phyloP scores from a whole-genome alignment of 2,113 vertebrate genomes.

The Ovis aries region ARS-UI_Ramb_v3.0 NC_056057.1:28774501-28775000 shows the following conservation, averaged over 20 bases:
- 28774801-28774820: neutral
- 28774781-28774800: neutral
- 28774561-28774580: slow-evolving; percentile 55
- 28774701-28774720: neutral
- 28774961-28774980: neutral
- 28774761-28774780: neutral
- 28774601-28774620: slow-evolving; percentile 37
- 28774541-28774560: slow-evolving; percentile 38
- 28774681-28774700: neutral
- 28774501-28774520: neutral
- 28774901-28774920: neutral
- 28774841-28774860: neutral
- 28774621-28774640: neutral
- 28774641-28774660: neutral
- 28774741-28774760: neutral
- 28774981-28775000: neutral
- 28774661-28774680: slow-evolving; percentile 21
- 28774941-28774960: neutral
- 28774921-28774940: neutral
- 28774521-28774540: slow-evolving; percentile 16
- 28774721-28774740: neutral
- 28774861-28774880: neutral
- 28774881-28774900: neutral
- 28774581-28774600: slow-evolving; percentile 6
- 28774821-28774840: neutral